Evolutionary conservation across 2,888 invertebrate species (phyloP).

Genomic region (Vannuccia rotundouncinata): DNA sequence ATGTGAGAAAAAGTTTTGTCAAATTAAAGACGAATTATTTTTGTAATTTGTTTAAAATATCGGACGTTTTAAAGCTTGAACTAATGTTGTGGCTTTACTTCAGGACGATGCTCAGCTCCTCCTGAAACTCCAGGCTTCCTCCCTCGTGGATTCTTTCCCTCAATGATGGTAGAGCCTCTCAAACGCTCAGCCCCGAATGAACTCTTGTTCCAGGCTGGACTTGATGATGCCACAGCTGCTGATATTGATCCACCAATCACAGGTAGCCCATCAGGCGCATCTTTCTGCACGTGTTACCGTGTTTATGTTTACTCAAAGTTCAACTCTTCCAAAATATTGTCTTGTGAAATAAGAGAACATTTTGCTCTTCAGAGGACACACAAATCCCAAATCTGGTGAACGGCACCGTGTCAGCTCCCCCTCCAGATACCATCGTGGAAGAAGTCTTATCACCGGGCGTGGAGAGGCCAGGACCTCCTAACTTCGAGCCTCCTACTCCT

Average conservation of each 20-base stretch:
- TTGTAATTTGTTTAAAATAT: too few relatives aligned
- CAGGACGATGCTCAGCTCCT: background rate
- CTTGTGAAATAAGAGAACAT: too few relatives aligned
- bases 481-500: background rate
- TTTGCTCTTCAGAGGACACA: background rate
- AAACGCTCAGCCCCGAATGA: background rate
- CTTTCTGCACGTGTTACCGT: too few relatives aligned
- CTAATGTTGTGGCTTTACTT: too few relatives aligned
- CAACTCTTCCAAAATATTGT: too few relatives aligned
- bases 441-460: background rate
- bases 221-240: too few relatives aligned
- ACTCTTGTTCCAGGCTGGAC: background rate
- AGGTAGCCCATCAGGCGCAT: too few relatives aligned
- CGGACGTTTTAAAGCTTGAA: too few relatives aligned
- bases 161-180: constrained; percentile 22
- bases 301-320: too few relatives aligned
- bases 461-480: background rate
- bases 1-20: too few relatives aligned
- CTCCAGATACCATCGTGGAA: background rate
- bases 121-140: background rate
- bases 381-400: background rate
- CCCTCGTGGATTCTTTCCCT: constrained; percentile 31
- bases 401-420: background rate
- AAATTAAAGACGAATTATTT: too few relatives aligned
- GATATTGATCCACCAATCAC: too few relatives aligned